Conservation (phyloP, 2,888 invertebrate species). For the Uloborus plumipes region DNA sequence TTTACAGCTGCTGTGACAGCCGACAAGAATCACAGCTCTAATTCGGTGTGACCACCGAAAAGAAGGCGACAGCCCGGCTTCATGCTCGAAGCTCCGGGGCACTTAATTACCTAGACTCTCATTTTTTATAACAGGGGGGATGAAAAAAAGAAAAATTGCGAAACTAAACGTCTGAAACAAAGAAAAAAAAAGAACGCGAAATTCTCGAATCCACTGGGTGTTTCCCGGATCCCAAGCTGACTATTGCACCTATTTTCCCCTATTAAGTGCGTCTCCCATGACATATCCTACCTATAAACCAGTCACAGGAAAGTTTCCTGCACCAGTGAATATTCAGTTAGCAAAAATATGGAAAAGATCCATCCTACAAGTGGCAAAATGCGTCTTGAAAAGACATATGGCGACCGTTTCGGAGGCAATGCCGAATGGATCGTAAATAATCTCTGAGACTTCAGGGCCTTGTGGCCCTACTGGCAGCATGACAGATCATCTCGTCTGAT, state of each 20-base stretch:
- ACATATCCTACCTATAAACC: slow-evolving; percentile 8
- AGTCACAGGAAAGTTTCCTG: slow-evolving; percentile 11
- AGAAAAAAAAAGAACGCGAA: slow-evolving; percentile 19
- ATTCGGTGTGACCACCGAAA: slow-evolving; percentile 53
- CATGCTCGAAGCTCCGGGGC: slow-evolving; percentile 19
- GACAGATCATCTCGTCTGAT: slow-evolving; percentile 60
- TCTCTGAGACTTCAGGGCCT: slow-evolving; percentile 8
- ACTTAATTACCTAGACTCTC: slow-evolving; percentile 42
- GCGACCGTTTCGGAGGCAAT: slow-evolving; percentile 16
- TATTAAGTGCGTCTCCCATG: background rate
- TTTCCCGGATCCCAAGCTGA: slow-evolving; percentile 49
- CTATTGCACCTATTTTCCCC: slow-evolving; percentile 20
- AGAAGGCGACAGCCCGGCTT: slow-evolving; percentile 7
- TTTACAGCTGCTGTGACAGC: slow-evolving; percentile 36
- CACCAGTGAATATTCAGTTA: slow-evolving; percentile 46
- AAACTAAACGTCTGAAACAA: slow-evolving; percentile 16
- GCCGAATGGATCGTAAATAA: slow-evolving; percentile 42
- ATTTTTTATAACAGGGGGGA: slow-evolving; percentile 2
- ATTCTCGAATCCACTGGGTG: slow-evolving; percentile 35
- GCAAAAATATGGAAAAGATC: slow-evolving; percentile 23
- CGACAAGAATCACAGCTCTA: slow-evolving; percentile 28
- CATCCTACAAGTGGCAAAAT: background rate
- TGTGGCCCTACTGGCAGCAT: slow-evolving; percentile 39
- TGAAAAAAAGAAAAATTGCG: slow-evolving; percentile 11
- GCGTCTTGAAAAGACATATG: slow-evolving; percentile 40